A percentile compares a stretch with the other conserved stretches of the same genome.
Conservation (phyloP, 2,797 vertebrate genomes). For the Platyrinchus mystaceus region DNA sequence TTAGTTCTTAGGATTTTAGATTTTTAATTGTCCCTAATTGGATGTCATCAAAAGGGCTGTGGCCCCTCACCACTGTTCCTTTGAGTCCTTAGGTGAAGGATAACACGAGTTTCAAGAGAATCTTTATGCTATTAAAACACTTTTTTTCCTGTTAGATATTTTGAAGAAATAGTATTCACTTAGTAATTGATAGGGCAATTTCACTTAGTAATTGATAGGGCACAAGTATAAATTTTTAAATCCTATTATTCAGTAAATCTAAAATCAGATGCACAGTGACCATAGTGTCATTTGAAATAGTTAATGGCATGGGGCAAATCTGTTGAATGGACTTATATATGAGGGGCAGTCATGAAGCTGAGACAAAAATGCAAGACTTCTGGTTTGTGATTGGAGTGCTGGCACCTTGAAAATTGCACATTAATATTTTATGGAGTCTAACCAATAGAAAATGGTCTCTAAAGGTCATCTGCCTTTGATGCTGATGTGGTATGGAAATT, state of each 20-base stretch:
- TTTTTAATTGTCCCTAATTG: conserved; percentile 18
- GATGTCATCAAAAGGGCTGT: background rate
- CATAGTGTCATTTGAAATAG: conserved; percentile 48
- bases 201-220: background rate
- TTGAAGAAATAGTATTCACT: background rate
- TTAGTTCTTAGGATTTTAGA: conserved; percentile 34
- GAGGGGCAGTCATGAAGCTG: background rate
- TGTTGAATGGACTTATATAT: conserved; percentile 12
- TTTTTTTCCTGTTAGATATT: background rate
- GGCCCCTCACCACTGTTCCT: background rate
- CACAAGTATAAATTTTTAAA: background rate
- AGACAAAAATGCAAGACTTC: background rate
- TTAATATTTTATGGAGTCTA: conserved; percentile 31
- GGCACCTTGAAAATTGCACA: background rate
- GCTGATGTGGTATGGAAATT: background rate
- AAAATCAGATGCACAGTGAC: conserved; percentile 48
- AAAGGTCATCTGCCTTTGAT: conserved; percentile 9
- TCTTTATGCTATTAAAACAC: background rate
- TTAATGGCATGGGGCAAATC: conserved; percentile 31
- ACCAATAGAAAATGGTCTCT: background rate
- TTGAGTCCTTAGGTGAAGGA: background rate
- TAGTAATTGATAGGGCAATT: background rate
- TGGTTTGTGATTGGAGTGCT: background rate
- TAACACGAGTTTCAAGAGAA: background rate
- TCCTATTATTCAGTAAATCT: conserved; percentile 31